Conservation (phyloP, 1,140 invertebrate genomes). For the Macrobrachium nipponense region DNA sequence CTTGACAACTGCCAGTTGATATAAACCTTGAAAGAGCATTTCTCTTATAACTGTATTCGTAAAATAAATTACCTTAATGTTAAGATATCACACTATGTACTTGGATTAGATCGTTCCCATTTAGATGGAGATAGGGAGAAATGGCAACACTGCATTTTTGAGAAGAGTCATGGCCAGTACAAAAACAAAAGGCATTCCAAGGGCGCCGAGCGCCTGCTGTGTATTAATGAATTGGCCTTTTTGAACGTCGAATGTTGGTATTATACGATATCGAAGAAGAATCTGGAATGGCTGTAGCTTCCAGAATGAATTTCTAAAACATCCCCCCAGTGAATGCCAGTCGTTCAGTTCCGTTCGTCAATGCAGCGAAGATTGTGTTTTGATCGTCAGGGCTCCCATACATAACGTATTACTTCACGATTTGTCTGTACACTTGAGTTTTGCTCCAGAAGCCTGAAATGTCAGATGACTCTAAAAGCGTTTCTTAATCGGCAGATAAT, state of each 20-base stretch:
- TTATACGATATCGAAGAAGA: background rate
- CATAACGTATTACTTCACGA: too few species aligned
- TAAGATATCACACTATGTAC: too few species aligned
- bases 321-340: too few species aligned
- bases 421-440: too few species aligned
- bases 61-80: too few species aligned
- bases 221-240: conserved; percentile 38
- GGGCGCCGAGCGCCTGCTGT: conserved; percentile 15
- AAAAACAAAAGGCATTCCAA: conserved; percentile 47
- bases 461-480: too few species aligned
- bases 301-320: too few species aligned
- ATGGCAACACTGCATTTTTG: conserved; percentile 14
- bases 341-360: too few species aligned
- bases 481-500: too few species aligned
- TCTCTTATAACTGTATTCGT: background rate
- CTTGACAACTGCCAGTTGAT: background rate
- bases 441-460: too few species aligned
- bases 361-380: too few species aligned
- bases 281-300: background rate
- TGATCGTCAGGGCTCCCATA: too few species aligned
- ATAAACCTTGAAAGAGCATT: background rate
- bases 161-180: conserved; percentile 43
- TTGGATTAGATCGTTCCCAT: background rate
- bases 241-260: background rate
- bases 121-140: background rate